A percentile compares a stretch with the other conserved stretches of the same genome.
Evolutionary conservation across 2,113 vertebrate species (phyloP).

Genomic region (Neodontobutis hainanensis): DNA sequence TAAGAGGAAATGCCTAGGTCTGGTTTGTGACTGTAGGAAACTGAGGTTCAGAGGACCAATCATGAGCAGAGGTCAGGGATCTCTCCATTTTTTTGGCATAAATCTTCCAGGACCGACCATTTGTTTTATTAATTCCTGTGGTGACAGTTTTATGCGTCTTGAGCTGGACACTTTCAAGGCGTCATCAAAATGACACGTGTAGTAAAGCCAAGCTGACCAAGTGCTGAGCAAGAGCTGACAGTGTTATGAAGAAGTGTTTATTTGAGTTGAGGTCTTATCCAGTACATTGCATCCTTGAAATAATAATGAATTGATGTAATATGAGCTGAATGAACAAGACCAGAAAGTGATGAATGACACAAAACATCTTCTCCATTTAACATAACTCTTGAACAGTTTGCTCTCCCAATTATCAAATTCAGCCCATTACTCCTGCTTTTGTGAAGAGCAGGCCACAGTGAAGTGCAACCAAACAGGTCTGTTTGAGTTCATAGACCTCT

Average conservation of each 20-base stretch:
- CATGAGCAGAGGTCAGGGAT: slow-evolving; percentile 10
- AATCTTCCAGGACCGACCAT: slow-evolving; percentile 5
- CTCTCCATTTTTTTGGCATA: neutral
- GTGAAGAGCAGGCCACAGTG: no score
- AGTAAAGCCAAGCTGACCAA: slow-evolving; percentile 20
- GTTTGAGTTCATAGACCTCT: no score
- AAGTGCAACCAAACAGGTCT: no score
- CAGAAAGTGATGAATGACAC: no score
- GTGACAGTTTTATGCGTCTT: slow-evolving; percentile 27
- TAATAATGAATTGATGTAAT: no score
- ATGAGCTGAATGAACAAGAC: no score
- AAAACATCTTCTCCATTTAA: no score
- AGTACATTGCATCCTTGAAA: no score
- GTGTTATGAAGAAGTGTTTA: slow-evolving; percentile 4
- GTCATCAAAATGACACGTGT: slow-evolving; percentile 45
- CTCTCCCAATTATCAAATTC: no score
- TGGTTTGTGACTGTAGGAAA: neutral
- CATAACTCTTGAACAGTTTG: no score
- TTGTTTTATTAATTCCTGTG: slow-evolving; percentile 35
- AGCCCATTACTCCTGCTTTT: no score
- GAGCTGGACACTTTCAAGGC: slow-evolving; percentile 12
- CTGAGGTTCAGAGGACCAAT: slow-evolving; percentile 6
- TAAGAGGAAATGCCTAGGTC: no score
- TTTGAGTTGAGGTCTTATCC: neutral
- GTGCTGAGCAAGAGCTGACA: slow-evolving; percentile 17